Conservation (phyloP, 2,113 vertebrate species). For the Myocastor coypus region DNA sequence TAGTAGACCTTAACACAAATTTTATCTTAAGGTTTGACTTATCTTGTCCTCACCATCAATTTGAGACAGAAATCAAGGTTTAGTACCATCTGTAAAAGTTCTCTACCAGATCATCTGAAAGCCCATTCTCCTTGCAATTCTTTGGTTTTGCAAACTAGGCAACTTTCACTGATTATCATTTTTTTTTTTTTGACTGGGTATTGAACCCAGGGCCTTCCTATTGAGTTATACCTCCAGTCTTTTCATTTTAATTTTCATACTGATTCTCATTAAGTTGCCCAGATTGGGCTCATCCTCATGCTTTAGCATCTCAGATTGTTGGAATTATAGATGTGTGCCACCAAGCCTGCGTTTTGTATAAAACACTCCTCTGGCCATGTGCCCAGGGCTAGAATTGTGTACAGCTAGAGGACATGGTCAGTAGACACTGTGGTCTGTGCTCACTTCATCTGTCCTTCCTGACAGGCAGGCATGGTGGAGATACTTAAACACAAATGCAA, state of each 20-base stretch:
- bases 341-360: conserved; percentile 24
- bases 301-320: neutral
- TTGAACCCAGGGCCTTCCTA: neutral
- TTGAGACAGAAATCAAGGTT: neutral
- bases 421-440: conserved; percentile 58
- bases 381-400: conserved; percentile 78
- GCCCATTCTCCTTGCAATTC: neutral
- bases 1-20: neutral
- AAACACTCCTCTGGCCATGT: conserved; percentile 76
- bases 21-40: neutral
- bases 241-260: neutral
- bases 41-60: neutral
- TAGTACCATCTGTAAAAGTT: neutral
- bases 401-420: conserved; percentile 82
- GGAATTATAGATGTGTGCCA: neutral
- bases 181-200: neutral
- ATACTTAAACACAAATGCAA: conserved; percentile 48
- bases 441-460: conserved; percentile 68
- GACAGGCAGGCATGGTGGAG: conserved; percentile 32
- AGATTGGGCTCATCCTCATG: neutral
- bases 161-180: conserved; percentile 56
- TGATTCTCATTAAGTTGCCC: neutral
- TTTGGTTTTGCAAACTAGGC: conserved; percentile 63
- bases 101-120: neutral
- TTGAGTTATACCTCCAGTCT: neutral